Evolutionary conservation across 2,797 vertebrate genomes (phyloP).

Genomic region (Brachymystax lenok): DNA sequence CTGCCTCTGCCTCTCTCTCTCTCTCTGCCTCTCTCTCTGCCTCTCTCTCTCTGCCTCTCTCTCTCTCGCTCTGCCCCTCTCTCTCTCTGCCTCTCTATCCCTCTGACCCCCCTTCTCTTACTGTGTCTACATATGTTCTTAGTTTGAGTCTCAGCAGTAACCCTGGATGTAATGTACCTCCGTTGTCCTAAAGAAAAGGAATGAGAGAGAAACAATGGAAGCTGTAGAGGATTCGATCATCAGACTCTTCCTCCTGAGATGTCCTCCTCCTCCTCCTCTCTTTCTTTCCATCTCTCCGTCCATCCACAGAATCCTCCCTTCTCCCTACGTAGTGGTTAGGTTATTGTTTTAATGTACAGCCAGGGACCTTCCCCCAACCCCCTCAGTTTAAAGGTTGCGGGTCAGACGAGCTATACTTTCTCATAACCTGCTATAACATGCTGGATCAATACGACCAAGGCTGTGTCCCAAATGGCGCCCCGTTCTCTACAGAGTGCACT

Average conservation of each 20-base stretch:
- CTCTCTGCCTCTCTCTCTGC: not conserved
- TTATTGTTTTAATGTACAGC: constrained; percentile 1
- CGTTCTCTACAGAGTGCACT: not conserved
- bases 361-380: not conserved
- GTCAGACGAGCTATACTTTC: not conserved
- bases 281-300: not conserved
- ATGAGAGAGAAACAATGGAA: not conserved
- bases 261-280: constrained; percentile 5
- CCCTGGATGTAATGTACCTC: constrained; percentile 5
- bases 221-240: not conserved
- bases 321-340: not conserved
- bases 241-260: constrained; percentile 6
- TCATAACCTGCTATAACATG: not conserved
- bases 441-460: not conserved
- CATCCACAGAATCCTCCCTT: no score
- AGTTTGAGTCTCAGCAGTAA: constrained; percentile 9
- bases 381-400: not conserved
- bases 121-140: not conserved
- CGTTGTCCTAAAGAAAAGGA: not conserved
- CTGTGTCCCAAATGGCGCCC: not conserved
- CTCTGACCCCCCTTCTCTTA: not conserved
- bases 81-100: not conserved
- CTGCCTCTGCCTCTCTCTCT: not conserved
- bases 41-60: constrained; percentile 8
- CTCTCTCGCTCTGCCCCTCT: not conserved